Evolutionary conservation across 2,888 invertebrate species (phyloP), one percentile per base, ranked within the genome.

Genomic region (Parascotia fuliginaria): DNA sequence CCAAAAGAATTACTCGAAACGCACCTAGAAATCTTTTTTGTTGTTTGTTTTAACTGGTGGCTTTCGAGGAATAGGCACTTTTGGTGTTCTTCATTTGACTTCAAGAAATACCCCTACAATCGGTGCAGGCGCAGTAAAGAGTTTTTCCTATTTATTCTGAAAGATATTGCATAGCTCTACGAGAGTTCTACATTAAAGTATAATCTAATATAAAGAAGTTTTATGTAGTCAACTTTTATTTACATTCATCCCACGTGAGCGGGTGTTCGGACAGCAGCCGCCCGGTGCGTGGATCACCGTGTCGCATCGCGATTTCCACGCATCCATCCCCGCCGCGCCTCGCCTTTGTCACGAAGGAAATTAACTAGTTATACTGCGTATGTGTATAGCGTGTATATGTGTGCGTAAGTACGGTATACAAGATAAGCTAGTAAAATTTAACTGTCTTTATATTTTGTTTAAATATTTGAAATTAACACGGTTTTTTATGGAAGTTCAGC

Each of bases 311-410:
- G 87, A 92, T 92, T 92, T 91, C 81, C 91, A 92, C 92, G 91
- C 91, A 90, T 87, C 88, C 89, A 90, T 90, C 90, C 85, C 87
- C 76, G 85, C 81, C 81, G 83, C 79, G 81, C 79, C 81, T 83
- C 83, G 88, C 86, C 83, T 88, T 89, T 92, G 92, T 91, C 88
- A 90, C 91, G 90, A 88, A 92, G 91, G 91, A 91, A 92, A 92
- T 91, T 92, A 92, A 91, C 92, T 91, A 91, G 90, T 88, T 89
- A 85, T 84, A 80, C 70, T 65, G 62, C 65, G 72, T 77, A 74
- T 72, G 65, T 75, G 73, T 65, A 54, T 46, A 42, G 38, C 43
- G 43, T 37, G 43, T 61, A 65, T 60, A 47, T 72, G 73, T 75
- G 74, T 82, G 81, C 74, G 85, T 77, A 70, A 51, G 73, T 69